These are phyloP conservation scores for Hydrocynus forskahlii DNA, from an alignment of 2,797 vertebrate species.

Conservation along the genomic window DNA sequence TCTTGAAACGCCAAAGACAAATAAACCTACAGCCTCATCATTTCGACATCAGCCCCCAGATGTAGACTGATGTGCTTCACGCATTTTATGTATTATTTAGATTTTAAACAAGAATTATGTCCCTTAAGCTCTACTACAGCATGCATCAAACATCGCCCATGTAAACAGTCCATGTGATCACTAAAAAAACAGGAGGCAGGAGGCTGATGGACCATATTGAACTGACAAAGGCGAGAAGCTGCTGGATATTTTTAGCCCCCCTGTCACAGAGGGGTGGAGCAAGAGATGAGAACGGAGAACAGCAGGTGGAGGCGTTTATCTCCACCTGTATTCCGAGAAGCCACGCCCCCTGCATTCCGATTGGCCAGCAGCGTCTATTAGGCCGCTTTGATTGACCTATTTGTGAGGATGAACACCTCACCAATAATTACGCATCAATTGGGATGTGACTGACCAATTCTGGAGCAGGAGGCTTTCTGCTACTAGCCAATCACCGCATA, in stretches of 20 bases:
- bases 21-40: no score
- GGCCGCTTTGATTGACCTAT: not conserved
- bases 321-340: not conserved
- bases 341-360: not conserved
- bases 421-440: no score
- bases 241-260: conserved; percentile 44
- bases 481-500: not conserved
- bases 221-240: conserved; percentile 32
- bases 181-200: not conserved
- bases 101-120: no score
- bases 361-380: not conserved
- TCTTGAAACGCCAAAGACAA: no score
- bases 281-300: conserved; percentile 48
- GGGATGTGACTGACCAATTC: not conserved
- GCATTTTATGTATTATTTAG: no score
- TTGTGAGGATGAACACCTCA: no score
- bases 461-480: not conserved
- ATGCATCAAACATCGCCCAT: no score
- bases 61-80: no score
- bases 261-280: conserved; percentile 56
- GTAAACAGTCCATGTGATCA: no score
- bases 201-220: not conserved
- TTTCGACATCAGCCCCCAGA: no score
- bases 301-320: conserved; percentile 53
- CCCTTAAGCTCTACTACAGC: no score